phyloP scores from a whole-genome alignment of 1,140 invertebrate genomes.

The Homarus americanus region DNA sequence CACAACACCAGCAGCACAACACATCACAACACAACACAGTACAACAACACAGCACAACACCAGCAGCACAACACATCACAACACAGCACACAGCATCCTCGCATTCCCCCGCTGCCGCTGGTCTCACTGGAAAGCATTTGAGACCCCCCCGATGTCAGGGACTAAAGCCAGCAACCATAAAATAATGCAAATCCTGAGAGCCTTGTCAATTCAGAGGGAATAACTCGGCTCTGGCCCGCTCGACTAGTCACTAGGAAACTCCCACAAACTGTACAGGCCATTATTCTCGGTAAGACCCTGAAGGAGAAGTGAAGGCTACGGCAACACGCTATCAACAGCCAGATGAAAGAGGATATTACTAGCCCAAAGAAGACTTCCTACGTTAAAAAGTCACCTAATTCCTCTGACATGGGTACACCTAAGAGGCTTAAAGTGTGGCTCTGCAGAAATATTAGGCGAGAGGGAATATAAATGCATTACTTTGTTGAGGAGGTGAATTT shows the following conservation, averaged over 20 bases:
- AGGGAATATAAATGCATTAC: neutral
- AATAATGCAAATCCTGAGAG: conserved; percentile 4
- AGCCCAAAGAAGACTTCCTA: neutral
- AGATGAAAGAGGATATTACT: neutral
- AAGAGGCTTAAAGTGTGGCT: neutral
- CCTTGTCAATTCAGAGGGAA: conserved; percentile 3
- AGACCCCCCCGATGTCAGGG: neutral
- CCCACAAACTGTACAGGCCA: neutral
- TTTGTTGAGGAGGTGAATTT: no score
- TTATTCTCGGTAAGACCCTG: neutral
- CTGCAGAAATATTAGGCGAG: neutral
- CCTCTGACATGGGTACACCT: neutral
- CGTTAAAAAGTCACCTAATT: neutral
- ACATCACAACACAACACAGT: no score
- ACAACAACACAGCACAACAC: no score
- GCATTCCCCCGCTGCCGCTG: no score
- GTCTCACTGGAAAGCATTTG: neutral
- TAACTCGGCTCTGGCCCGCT: neutral
- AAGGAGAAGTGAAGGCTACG: neutral
- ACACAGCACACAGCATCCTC: no score
- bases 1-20: no score
- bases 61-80: no score
- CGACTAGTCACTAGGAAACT: neutral
- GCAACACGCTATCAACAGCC: no score
- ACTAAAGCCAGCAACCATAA: neutral